Evolutionary conservation across 2,888 invertebrate species (phyloP).

Genomic region (Unio pictorum): DNA sequence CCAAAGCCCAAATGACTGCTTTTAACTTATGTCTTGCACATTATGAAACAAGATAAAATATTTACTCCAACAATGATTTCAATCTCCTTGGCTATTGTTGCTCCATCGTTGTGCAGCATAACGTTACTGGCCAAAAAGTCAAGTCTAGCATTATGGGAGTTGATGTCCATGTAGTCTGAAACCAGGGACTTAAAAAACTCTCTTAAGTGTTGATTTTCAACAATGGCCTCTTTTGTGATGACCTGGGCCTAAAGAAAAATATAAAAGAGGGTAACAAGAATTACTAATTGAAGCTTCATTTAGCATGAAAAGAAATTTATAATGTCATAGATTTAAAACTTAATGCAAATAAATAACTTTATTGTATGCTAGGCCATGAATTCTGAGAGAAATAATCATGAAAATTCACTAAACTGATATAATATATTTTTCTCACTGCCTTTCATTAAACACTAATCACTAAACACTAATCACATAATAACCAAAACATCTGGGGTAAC

Average conservation of each 20-base stretch:
- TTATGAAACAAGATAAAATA: neutral
- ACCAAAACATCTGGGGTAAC: no score
- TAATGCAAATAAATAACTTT: no score
- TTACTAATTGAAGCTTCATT: neutral
- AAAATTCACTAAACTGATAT: no score
- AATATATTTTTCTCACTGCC: no score
- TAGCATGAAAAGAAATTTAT: no score
- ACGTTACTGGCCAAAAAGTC: constrained; percentile 65
- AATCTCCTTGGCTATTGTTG: constrained; percentile 53
- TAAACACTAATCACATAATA: no score
- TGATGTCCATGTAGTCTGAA: constrained; percentile 51
- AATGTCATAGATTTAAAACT: no score
- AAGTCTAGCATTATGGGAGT: constrained; percentile 43
- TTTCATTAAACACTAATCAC: no score
- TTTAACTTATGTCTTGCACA: constrained; percentile 1
- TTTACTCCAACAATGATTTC: constrained; percentile 48
- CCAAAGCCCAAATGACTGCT: no score
- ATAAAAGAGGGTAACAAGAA: neutral
- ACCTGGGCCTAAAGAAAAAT: constrained; percentile 44
- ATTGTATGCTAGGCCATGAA: no score
- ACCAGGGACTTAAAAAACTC: constrained; percentile 66
- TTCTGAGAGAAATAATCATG: no score
- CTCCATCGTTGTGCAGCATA: constrained; percentile 50
- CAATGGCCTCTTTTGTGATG: constrained; percentile 58
- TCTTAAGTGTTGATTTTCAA: constrained; percentile 53